Conservation (phyloP, 2,888 invertebrate genomes). For the Sialis lutaria region DNA sequence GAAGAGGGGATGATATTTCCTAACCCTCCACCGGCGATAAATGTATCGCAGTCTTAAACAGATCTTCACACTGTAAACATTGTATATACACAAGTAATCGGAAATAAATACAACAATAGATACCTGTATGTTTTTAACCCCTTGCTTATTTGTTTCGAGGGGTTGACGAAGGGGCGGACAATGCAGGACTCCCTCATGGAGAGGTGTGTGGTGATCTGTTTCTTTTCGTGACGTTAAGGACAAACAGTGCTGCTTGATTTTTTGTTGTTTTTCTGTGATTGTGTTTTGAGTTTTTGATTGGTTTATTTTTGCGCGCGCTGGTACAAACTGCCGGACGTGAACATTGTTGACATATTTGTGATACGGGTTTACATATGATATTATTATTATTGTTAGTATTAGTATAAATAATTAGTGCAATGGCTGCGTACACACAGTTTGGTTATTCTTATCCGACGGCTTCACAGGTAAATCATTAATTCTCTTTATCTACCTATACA, state of each 20-base stretch:
- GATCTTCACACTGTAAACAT: slow-evolving; percentile 1
- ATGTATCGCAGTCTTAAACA: slow-evolving; percentile 1
- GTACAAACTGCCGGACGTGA: neutral
- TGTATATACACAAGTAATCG: neutral
- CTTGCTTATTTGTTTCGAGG: neutral
- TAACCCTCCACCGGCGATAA: neutral
- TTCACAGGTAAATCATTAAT: slow-evolving; percentile 55
- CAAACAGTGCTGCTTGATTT: neutral
- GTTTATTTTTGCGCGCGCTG: neutral
- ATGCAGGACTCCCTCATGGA: neutral
- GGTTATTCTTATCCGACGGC: slow-evolving; percentile 86
- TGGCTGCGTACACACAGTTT: slow-evolving; percentile 81
- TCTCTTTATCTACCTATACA: neutral
- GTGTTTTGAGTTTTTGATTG: neutral
- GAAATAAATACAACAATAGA: neutral
- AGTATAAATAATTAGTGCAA: slow-evolving; percentile 15
- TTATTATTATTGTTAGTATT: too few species aligned
- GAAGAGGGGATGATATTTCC: neutral
- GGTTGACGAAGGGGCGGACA: neutral
- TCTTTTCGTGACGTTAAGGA: neutral
- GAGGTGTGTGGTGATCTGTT: neutral
- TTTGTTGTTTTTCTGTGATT: neutral
- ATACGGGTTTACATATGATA: too few species aligned
- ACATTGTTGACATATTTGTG: too few species aligned
- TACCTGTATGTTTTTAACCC: neutral